Conservation (phyloP, 2,113 vertebrate species). For the Neodon shergylaensis region DNA sequence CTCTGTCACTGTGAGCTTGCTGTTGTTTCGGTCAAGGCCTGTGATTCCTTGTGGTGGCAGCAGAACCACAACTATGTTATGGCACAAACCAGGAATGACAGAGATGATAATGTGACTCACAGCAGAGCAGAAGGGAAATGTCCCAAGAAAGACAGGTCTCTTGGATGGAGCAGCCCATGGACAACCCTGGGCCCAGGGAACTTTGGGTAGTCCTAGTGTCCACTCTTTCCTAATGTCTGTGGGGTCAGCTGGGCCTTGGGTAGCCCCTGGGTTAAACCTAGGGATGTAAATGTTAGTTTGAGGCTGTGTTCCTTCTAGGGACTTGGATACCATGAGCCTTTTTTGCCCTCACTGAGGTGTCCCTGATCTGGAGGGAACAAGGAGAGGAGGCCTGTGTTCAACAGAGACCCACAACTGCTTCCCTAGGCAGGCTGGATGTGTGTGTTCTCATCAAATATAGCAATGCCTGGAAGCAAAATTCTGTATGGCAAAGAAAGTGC, state of each 20-base stretch:
- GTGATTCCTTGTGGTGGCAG: background rate
- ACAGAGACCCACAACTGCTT: background rate
- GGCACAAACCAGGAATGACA: background rate
- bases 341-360: background rate
- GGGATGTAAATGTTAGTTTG: background rate
- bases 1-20: background rate
- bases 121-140: background rate
- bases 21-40: background rate
- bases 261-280: background rate
- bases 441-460: slow-evolving; percentile 33
- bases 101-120: background rate
- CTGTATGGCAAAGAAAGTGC: slow-evolving; percentile 43
- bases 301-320: background rate
- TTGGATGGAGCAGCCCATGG: background rate
- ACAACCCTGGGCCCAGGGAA: background rate
- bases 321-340: background rate
- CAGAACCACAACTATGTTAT: background rate
- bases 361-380: background rate
- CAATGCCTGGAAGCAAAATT: background rate
- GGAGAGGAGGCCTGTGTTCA: background rate
- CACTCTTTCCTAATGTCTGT: background rate
- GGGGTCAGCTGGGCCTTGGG: background rate
- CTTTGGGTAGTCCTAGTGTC: rapidly evolving
- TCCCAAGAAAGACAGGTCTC: background rate
- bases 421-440: background rate